Evolutionary conservation across 1,140 invertebrate species (phyloP).

Genomic region (Eumaeus atala): DNA sequence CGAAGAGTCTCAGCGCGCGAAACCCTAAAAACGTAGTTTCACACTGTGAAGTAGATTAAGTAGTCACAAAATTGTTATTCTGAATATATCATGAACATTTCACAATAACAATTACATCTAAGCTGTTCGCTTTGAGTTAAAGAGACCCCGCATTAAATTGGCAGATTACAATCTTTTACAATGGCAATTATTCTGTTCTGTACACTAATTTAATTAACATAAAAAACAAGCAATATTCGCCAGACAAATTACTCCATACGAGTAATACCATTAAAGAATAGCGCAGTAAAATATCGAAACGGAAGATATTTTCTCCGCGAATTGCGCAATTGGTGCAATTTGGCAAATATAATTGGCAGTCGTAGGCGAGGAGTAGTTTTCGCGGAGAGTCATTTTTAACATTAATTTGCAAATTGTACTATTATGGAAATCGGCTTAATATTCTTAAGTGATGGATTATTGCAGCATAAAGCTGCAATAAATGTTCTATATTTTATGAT

Average conservation of each 20-base stretch:
- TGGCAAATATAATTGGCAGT: slow-evolving; percentile 66
- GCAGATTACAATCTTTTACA: no score
- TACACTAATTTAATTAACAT: no score
- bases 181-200: no score
- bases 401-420: slow-evolving; percentile 53
- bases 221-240: slow-evolving; percentile 13
- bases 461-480: not conserved
- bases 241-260: slow-evolving; percentile 16
- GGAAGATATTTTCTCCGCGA: slow-evolving; percentile 50
- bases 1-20: no score
- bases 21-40: no score
- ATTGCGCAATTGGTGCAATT: slow-evolving; percentile 63
- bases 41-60: no score
- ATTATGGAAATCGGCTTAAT: slow-evolving; percentile 56
- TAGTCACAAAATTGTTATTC: no score
- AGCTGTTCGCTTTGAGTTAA: no score
- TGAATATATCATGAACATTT: no score
- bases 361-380: slow-evolving; percentile 42
- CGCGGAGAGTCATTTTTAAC: slow-evolving; percentile 44
- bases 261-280: slow-evolving; percentile 19
- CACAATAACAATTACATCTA: no score
- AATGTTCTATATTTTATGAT: not conserved
- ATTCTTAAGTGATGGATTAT: slow-evolving; percentile 19
- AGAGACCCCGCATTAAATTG: no score
- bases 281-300: slow-evolving; percentile 37